Percentiles rank a stretch among this genome's conserved stretches.
phyloP scores from a whole-genome alignment of 2,888 invertebrate genomes.

The Drosophila demipolita region DNA sequence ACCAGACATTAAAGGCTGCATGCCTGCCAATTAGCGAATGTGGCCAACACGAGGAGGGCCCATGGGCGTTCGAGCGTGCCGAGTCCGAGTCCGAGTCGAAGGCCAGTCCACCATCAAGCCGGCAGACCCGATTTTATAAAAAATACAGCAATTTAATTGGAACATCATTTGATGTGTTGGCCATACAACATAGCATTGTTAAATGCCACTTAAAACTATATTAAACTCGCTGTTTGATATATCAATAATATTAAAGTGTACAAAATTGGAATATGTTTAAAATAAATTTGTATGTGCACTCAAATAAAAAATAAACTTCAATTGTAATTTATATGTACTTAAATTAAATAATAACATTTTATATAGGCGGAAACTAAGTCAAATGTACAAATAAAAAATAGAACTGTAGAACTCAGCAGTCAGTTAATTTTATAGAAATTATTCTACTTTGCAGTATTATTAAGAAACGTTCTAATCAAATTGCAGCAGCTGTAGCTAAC shows the following conservation, averaged over 20 bases:
- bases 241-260: background rate
- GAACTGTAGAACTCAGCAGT: background rate
- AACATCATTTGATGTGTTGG: conserved; percentile 58
- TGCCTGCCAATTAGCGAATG: conserved; percentile 55
- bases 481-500: conserved; percentile 8
- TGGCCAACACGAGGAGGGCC: conserved; percentile 58
- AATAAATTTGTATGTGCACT: background rate
- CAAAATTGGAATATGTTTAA: background rate
- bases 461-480: conserved; percentile 24
- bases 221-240: background rate
- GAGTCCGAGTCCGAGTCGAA: conserved; percentile 36
- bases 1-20: conserved; percentile 39
- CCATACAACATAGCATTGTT: conserved; percentile 16
- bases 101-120: conserved; percentile 39
- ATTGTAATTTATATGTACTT: background rate
- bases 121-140: conserved; percentile 50
- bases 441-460: background rate
- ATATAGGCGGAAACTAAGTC: background rate
- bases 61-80: conserved; percentile 63
- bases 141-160: conserved; percentile 62
- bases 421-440: background rate
- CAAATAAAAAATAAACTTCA: background rate
- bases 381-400: background rate
- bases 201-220: background rate
- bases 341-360: background rate